These are phyloP conservation scores for Pseudeuparius sepicola DNA, from an alignment of 2,888 invertebrate species.

Conservation along the genomic window DNA sequence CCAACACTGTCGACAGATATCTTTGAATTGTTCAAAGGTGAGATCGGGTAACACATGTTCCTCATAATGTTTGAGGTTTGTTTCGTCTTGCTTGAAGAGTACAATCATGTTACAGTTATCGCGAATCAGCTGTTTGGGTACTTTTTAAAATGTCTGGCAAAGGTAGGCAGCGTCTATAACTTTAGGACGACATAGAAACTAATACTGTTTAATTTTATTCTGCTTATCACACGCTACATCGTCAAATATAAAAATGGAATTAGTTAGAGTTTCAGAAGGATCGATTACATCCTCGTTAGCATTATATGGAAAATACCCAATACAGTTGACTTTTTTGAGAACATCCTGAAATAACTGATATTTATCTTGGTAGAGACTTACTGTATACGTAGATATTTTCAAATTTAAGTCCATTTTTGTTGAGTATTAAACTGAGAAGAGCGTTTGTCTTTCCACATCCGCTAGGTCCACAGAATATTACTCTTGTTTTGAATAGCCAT, in stretches of 20 bases:
- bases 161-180: constrained; percentile 16
- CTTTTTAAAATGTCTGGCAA: constrained; percentile 12
- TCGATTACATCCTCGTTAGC: constrained; percentile 15
- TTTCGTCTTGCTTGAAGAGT: constrained; percentile 34
- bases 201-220: constrained; percentile 16
- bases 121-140: constrained; percentile 28
- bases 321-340: constrained; percentile 14
- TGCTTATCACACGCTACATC: constrained; percentile 17
- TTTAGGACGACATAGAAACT: constrained; percentile 18
- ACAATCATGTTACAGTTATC: too few species aligned
- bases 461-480: too few species aligned
- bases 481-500: too few species aligned
- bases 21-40: too few species aligned
- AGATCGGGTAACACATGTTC: constrained; percentile 25
- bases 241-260: constrained; percentile 19
- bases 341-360: constrained; percentile 17
- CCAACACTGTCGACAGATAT: too few species aligned
- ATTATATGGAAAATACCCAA: constrained; percentile 17
- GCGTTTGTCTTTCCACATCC: too few species aligned
- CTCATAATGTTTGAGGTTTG: constrained; percentile 29
- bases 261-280: constrained; percentile 15
- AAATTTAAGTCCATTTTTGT: too few species aligned
- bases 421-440: too few species aligned
- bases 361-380: constrained; percentile 22
- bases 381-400: too few species aligned